Base-by-base conservation (phyloP, 2,113 vertebrate genomes). In the Tragelaphus imberbis region DNA sequence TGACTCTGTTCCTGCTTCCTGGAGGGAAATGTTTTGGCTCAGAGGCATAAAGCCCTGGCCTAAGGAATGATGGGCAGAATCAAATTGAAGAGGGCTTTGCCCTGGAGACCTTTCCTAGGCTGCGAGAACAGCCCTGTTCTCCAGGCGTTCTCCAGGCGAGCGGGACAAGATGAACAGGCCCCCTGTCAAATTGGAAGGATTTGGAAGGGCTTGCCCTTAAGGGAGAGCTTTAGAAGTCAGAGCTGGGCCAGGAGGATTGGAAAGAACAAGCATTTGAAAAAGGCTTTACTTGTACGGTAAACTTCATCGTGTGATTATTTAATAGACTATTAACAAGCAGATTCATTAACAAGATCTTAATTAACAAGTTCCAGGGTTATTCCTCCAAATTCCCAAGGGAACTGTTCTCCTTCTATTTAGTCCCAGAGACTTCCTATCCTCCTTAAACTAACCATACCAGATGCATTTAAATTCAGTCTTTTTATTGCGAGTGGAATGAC, bases 341-440 rank as follows among this genome's bases (percentile, higher is more conserved):
- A 94, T 97, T 98, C 95, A 93, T 98, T 96, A 87, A 94, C 80
- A 96, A 98, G 96, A 96, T 98, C 88, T 93, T 98, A 94, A 86
- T 77, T 82, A 97, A 94, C 95, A 3, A 16, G 84, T 97, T 86
- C 0, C 0, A 97, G 96, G 93, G 98, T 98, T 98, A 98, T 97
- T 97, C 98, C 96, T 98, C 90, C 95, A 84, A 93, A 80, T 88
- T 98, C 98, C 98, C 98, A 98, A 94, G 98, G 98, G 98, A 98
- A 97, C 98, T 96, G 97, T 98, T 98, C 98, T 97, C 91, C 97
- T 98, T 94, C 94, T 95, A 94, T 97, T 97, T 97, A 97, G 98
- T 97, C 95, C 91, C 92, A 71, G 90, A 97, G 97, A 98, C 97
- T 98, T 98, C 98, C 97, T 95, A 89, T 90, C 94, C 86, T 97